Conservation (phyloP, 2,888 invertebrate genomes). For the Trachelus troglodyta region DNA sequence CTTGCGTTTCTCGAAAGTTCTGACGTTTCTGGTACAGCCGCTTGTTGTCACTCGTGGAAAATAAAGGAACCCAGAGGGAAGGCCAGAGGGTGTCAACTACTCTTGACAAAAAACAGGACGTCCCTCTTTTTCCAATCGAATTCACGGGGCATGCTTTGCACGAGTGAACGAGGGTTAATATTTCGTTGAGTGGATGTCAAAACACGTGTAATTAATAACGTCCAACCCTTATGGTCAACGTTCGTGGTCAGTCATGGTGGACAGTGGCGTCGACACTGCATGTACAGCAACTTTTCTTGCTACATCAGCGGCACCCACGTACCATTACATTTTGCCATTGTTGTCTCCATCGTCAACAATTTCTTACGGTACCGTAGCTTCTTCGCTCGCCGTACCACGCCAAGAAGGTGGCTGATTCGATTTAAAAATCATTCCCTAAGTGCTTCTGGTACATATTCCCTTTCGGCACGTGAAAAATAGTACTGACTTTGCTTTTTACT, state of each 20-base stretch:
- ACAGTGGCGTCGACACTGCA: neutral
- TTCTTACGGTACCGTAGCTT: constrained; percentile 22
- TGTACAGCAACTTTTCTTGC: constrained; percentile 10
- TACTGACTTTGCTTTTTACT: neutral
- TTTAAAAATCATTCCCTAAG: constrained; percentile 61
- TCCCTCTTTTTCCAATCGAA: neutral
- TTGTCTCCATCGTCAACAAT: constrained; percentile 42
- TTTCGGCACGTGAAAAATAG: neutral
- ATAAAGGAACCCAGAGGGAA: neutral
- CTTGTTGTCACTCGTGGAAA: neutral
- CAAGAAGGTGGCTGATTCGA: constrained; percentile 46
- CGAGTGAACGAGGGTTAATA: neutral
- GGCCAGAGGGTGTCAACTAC: neutral
- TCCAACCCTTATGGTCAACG: neutral
- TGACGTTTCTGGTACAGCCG: neutral
- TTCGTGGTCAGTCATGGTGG: neutral
- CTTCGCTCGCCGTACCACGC: constrained; percentile 16
- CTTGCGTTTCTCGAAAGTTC: neutral
- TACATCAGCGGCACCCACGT: neutral
- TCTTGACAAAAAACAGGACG: neutral
- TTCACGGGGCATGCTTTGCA: neutral
- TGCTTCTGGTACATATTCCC: constrained; percentile 34
- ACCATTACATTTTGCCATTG: neutral
- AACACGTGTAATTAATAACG: constrained; percentile 7
- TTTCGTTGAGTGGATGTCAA: constrained; percentile 1